phyloP scores from a whole-genome alignment of 2,113 vertebrate genomes.

The Oostethus manadensis region DNA sequence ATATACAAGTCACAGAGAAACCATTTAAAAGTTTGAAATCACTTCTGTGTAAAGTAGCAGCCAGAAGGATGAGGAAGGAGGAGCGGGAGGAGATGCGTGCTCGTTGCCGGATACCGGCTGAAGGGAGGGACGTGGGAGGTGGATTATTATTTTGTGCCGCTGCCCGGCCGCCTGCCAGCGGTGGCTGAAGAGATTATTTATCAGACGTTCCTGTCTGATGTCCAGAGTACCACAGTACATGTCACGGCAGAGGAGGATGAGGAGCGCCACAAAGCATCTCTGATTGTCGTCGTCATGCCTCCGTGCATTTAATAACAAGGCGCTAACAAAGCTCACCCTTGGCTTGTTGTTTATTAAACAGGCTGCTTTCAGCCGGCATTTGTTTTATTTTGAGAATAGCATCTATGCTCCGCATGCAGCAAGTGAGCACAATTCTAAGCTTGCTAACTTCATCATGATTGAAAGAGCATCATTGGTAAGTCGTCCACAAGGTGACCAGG shows the following conservation, averaged over 20 bases:
- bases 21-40: constrained; percentile 69
- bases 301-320: too few species aligned
- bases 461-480: too few species aligned
- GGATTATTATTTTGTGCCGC: neutral
- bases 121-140: constrained; percentile 12
- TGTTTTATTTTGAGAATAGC: too few species aligned
- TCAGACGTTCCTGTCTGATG: constrained; percentile 52
- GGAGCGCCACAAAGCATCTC: too few species aligned
- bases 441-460: too few species aligned
- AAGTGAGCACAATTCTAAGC: too few species aligned
- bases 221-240: constrained; percentile 40
- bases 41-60: constrained; percentile 59
- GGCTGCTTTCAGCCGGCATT: too few species aligned
- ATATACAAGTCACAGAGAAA: constrained; percentile 63
- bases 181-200: constrained; percentile 53
- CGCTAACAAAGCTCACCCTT: too few species aligned
- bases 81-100: constrained; percentile 12
- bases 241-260: constrained; percentile 7
- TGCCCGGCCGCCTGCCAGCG: constrained; percentile 15
- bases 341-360: too few species aligned
- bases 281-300: too few species aligned
- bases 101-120: constrained; percentile 31
- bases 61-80: constrained; percentile 16
- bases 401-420: too few species aligned
- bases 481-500: too few species aligned